Percentiles rank a stretch among this genome's conserved stretches.
Evolutionary conservation across 2,797 vertebrate species (phyloP).

Genomic region (Fistularia tabacaria): DNA sequence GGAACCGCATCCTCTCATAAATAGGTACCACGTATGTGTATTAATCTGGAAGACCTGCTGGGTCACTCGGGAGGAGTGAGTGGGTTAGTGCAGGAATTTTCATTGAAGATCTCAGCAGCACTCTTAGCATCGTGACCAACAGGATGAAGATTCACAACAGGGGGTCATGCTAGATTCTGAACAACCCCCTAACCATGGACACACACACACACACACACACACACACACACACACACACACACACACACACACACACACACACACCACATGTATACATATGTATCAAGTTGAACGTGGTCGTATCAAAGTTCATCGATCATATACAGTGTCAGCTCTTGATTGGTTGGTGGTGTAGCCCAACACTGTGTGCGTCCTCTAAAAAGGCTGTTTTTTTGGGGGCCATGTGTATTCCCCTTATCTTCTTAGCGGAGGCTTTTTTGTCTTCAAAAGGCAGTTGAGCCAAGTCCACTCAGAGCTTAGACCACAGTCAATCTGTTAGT

Average conservation of each 20-base stretch:
- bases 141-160: slow-evolving; percentile 63
- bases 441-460: slow-evolving; percentile 67
- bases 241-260: slow-evolving; percentile 16
- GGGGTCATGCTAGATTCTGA: slow-evolving; percentile 58
- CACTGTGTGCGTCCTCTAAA: slow-evolving; percentile 53
- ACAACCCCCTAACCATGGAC: slow-evolving; percentile 38
- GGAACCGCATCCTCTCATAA: slow-evolving; percentile 39
- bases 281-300: slow-evolving; percentile 17
- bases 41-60: slow-evolving; percentile 56
- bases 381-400: slow-evolving; percentile 49
- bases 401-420: slow-evolving; percentile 63
- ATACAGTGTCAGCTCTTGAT: slow-evolving; percentile 51
- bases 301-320: slow-evolving; percentile 47
- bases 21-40: slow-evolving; percentile 43
- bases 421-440: slow-evolving; percentile 66
- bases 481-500: slow-evolving; percentile 61
- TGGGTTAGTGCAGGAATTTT: slow-evolving; percentile 69
- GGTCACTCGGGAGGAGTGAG: slow-evolving; percentile 51
- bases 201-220: slow-evolving; percentile 18
- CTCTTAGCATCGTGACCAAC: slow-evolving; percentile 65
- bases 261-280: slow-evolving; percentile 14
- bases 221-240: slow-evolving; percentile 13
- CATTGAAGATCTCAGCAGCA: slow-evolving; percentile 68
- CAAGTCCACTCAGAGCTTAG: slow-evolving; percentile 69
- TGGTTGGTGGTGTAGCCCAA: slow-evolving; percentile 47